Evolutionary conservation across 2,113 vertebrate genomes (phyloP).

Genomic region (Periophthalmodon schlosseri): DNA sequence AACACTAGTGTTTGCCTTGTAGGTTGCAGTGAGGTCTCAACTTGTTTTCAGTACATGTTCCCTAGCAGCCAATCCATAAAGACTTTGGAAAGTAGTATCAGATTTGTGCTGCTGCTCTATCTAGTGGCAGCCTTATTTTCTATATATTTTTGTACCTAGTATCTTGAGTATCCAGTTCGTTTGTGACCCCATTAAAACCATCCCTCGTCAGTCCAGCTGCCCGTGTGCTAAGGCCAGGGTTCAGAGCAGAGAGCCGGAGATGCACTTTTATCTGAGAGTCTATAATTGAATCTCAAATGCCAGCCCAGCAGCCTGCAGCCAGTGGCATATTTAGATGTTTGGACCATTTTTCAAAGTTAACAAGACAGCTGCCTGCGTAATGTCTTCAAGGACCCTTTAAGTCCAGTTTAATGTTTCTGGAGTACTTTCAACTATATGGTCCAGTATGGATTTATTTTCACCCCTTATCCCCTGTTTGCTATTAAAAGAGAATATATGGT

Average conservation of each 20-base stretch:
- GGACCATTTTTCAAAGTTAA: background rate
- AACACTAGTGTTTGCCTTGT: too few species aligned
- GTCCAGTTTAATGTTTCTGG: background rate
- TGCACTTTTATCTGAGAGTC: conserved; percentile 7
- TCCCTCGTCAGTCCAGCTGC: background rate
- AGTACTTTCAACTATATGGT: background rate
- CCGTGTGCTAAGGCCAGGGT: background rate
- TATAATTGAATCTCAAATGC: conserved; percentile 9
- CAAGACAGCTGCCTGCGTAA: background rate
- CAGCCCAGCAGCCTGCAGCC: background rate
- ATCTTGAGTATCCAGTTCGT: background rate
- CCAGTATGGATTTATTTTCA: background rate
- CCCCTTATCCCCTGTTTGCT: too few species aligned
- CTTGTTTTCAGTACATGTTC: too few species aligned
- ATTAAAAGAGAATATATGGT: too few species aligned
- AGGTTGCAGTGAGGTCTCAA: too few species aligned
- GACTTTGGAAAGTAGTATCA: too few species aligned
- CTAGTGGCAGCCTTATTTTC: background rate
- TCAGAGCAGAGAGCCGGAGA: conserved; percentile 3
- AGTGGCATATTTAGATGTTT: conserved; percentile 9
- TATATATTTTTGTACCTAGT: background rate
- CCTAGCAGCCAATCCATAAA: too few species aligned
- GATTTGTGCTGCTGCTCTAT: background rate
- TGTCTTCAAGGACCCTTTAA: background rate
- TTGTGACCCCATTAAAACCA: background rate